phyloP scores from a whole-genome alignment of 2,797 vertebrate genomes.

The Pangasius krempfi region DNA sequence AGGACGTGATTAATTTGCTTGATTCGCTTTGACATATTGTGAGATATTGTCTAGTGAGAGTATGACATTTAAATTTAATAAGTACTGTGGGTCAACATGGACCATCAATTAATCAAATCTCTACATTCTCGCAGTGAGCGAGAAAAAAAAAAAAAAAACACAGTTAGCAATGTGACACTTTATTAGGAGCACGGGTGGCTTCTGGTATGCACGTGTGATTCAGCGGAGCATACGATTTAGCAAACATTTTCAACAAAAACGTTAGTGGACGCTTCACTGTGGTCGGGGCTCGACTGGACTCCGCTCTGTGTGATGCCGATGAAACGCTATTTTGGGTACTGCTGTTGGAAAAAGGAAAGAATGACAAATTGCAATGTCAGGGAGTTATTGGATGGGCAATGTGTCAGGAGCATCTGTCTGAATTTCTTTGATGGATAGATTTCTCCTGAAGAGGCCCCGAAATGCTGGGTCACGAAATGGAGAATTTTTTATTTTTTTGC shows the following conservation, averaged over 20 bases:
- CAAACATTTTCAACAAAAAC: too few relatives aligned
- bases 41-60: conserved; percentile 64
- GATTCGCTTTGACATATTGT: conserved; percentile 58
- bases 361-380: conserved; percentile 55
- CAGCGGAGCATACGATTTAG: background rate
- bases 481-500: conserved; percentile 37
- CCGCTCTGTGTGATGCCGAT: background rate
- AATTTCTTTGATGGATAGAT: conserved; percentile 59
- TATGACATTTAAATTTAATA: conserved; percentile 65
- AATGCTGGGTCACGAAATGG: conserved; percentile 35
- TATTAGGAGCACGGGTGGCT: background rate
- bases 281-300: background rate
- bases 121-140: background rate
- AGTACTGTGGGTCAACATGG: conserved; percentile 62
- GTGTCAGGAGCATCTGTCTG: conserved; percentile 54
- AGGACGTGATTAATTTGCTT: conserved; percentile 47
- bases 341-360: conserved; percentile 28
- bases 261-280: background rate
- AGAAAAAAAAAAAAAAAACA: background rate
- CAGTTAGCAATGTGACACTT: conserved; percentile 42
- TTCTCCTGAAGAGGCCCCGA: conserved; percentile 31
- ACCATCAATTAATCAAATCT: conserved; percentile 58
- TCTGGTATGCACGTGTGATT: background rate
- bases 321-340: conserved; percentile 44
- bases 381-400: conserved; percentile 49